Evolutionary conservation across 2,113 vertebrate species (phyloP).

Genomic region (Miniopterus natalensis): DNA sequence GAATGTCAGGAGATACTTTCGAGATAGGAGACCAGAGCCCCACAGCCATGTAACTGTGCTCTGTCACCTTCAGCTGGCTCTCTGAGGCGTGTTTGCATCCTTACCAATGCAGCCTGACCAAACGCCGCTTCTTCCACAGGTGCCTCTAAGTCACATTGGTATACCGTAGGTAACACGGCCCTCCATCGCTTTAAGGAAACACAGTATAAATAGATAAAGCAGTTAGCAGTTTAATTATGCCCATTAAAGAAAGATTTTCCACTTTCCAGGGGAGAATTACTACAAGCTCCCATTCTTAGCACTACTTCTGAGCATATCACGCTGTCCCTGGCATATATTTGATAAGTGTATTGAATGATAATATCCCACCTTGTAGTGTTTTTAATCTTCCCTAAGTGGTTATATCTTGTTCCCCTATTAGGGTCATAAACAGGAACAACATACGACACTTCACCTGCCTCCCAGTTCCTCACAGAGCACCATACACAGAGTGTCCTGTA

Average conservation of each 20-base stretch:
- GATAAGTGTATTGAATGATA: background rate
- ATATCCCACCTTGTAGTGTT: background rate
- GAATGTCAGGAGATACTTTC: background rate
- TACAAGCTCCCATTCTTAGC: background rate
- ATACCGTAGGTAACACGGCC: background rate
- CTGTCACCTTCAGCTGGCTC: background rate
- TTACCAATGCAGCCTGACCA: background rate
- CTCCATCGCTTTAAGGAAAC: background rate
- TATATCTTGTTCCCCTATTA: background rate
- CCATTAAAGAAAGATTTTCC: conserved; percentile 51
- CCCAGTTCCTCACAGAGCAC: background rate
- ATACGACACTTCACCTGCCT: background rate
- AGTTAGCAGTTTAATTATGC: conserved; percentile 45
- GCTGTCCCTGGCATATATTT: background rate
- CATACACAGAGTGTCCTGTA: background rate
- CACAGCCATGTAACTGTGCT: background rate
- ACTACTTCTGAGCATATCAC: background rate
- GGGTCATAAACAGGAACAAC: background rate
- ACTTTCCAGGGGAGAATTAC: conserved; percentile 16
- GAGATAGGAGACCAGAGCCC: background rate
- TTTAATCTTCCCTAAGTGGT: background rate
- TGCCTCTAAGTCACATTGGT: background rate
- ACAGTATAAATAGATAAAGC: conserved; percentile 50
- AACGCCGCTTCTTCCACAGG: background rate
- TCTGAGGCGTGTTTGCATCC: background rate